Evolutionary conservation across 2,797 vertebrate species (phyloP).

Genomic region (Halcyon chelicuti): DNA sequence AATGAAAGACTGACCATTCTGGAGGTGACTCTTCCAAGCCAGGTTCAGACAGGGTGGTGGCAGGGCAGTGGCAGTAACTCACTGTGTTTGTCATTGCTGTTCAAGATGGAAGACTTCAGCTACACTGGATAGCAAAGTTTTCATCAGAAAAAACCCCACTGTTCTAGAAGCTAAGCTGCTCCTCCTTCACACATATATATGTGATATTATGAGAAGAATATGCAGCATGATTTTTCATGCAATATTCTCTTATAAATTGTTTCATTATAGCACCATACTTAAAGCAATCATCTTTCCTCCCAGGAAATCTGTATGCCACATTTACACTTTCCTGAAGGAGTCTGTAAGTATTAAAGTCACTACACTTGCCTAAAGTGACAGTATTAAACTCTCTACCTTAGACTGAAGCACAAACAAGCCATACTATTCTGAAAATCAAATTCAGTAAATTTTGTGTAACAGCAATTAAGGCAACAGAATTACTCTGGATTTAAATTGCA

Average conservation of each 20-base stretch:
- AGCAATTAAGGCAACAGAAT: constrained; percentile 5
- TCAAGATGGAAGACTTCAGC: background rate
- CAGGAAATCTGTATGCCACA: background rate
- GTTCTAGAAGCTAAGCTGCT: background rate
- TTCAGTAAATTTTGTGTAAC: background rate
- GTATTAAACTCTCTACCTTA: constrained; percentile 2
- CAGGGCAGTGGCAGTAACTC: background rate
- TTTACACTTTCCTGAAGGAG: background rate
- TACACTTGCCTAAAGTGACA: background rate
- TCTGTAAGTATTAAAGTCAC: background rate
- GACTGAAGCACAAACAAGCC: constrained; percentile 15
- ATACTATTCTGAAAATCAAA: constrained; percentile 18
- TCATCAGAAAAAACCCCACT: background rate
- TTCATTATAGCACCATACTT: background rate
- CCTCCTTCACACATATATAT: background rate
- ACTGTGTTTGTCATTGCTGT: fast-evolving
- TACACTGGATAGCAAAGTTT: background rate
- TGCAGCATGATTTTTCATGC: background rate
- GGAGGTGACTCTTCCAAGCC: background rate
- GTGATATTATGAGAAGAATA: background rate
- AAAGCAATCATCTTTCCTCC: background rate
- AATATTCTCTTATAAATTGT: background rate
- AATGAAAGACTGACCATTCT: background rate
- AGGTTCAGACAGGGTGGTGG: background rate
- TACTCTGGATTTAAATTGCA: background rate